Conservation (phyloP, 2,888 invertebrate species). For the Oligia strigilis region DNA sequence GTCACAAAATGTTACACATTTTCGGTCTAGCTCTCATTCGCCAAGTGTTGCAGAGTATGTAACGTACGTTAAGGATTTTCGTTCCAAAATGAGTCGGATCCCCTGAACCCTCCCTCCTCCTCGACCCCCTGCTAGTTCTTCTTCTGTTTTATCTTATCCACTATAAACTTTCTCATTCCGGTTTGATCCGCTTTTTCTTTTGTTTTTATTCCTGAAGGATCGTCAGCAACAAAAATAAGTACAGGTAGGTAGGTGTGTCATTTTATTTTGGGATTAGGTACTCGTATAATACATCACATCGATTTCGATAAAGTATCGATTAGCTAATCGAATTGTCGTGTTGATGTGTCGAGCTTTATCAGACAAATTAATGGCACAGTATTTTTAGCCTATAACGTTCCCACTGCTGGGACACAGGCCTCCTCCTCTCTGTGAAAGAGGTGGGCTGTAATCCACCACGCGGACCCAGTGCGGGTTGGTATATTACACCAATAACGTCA, state of each 20-base stretch:
- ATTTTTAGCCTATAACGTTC: not conserved
- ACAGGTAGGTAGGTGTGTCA: not conserved
- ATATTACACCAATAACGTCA: not conserved
- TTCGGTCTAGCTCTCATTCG: not conserved
- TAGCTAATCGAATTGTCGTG: constrained; percentile 24
- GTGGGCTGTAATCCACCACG: too few relatives aligned
- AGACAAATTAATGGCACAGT: not conserved
- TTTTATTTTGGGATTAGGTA: not conserved
- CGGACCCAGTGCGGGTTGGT: too few relatives aligned
- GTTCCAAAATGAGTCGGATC: not conserved
- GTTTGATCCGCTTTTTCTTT: too few relatives aligned
- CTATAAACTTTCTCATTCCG: too few relatives aligned
- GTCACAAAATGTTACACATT: not conserved
- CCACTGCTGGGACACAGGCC: too few relatives aligned
- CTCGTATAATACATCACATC: not conserved
- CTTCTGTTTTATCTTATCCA: too few relatives aligned
- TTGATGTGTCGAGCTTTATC: not conserved
- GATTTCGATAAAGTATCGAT: constrained; percentile 32
- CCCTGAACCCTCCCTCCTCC: too few relatives aligned
- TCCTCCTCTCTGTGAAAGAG: too few relatives aligned
- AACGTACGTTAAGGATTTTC: not conserved
- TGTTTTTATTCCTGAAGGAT: too few relatives aligned
- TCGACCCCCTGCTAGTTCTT: too few relatives aligned
- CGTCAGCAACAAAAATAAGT: too few relatives aligned
- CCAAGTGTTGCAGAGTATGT: not conserved